These are phyloP conservation scores for Coecobrya sp. DNA, from an alignment of 2,888 invertebrate species.

Conservation along the genomic window DNA sequence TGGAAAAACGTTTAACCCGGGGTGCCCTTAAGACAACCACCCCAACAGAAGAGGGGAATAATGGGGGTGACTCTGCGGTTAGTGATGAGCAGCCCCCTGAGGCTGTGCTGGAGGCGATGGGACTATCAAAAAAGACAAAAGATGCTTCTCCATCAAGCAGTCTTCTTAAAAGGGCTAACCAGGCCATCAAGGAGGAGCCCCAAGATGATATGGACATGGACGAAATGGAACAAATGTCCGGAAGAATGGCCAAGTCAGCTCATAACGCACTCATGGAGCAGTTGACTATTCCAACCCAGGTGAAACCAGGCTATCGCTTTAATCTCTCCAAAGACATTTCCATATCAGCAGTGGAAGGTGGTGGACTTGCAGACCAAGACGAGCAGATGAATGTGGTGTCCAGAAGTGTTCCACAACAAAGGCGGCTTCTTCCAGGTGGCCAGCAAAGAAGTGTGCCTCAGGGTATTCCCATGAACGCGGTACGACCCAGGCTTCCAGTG, in stretches of 20 bases:
- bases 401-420: conserved; percentile 43
- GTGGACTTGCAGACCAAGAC: conserved; percentile 64
- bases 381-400: conserved; percentile 65
- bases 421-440: conserved; percentile 1
- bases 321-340: conserved; percentile 86
- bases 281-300: conserved; percentile 81
- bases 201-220: conserved; percentile 59
- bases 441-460: conserved; percentile 59
- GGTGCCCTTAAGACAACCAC: conserved; percentile 54
- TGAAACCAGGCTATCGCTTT: conserved; percentile 85
- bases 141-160: conserved; percentile 24
- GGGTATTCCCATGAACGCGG: conserved; percentile 67
- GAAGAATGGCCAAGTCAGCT: conserved; percentile 10
- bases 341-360: conserved; percentile 85
- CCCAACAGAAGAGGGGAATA: conserved; percentile 40
- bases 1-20: conserved; percentile 70
- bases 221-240: not conserved
- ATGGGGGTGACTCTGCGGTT: conserved; percentile 15
- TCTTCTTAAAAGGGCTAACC: not conserved
- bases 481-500: conserved; percentile 59
- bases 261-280: conserved; percentile 72
- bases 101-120: conserved; percentile 71
- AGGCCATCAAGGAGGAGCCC: conserved; percentile 57
- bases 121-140: conserved; percentile 73
- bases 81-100: conserved; percentile 77